These are phyloP conservation scores for Denticeps clupeoides DNA, from an alignment of 2,797 vertebrate genomes.

Conservation along the genomic window DNA sequence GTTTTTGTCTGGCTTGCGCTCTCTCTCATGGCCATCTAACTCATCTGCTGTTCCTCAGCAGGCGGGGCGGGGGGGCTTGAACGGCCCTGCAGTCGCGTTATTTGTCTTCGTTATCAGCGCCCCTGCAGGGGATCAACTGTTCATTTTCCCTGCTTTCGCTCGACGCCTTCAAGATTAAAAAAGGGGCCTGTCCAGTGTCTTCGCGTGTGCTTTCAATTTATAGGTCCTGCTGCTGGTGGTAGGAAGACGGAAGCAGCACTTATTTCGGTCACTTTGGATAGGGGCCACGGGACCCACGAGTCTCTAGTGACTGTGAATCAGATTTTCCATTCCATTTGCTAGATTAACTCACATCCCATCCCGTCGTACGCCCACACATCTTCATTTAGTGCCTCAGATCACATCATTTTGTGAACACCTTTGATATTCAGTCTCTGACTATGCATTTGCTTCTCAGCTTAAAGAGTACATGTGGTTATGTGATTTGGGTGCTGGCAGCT, in stretches of 20 bases:
- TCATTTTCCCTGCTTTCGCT: slow-evolving; percentile 25
- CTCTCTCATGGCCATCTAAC: slow-evolving; percentile 29
- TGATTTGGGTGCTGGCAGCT: slow-evolving; percentile 15
- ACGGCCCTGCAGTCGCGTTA: slow-evolving; percentile 9
- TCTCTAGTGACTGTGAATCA: slow-evolving; percentile 9
- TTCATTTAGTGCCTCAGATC: slow-evolving; percentile 5
- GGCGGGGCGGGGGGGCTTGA: slow-evolving; percentile 11
- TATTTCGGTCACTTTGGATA: slow-evolving; percentile 14
- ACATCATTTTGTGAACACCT: no score
- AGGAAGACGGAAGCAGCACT: slow-evolving; percentile 6
- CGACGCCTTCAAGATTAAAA: slow-evolving; percentile 23
- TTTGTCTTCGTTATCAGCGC: slow-evolving; percentile 44
- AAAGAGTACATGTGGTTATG: slow-evolving; percentile 21
- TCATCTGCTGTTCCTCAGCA: slow-evolving; percentile 16
- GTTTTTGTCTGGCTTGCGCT: slow-evolving; percentile 34
- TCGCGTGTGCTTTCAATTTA: slow-evolving; percentile 8
- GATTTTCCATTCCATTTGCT: slow-evolving; percentile 11
- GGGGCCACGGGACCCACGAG: slow-evolving; percentile 7
- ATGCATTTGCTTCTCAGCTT: slow-evolving; percentile 16
- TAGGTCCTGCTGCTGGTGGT: not conserved
- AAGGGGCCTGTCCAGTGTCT: slow-evolving; percentile 6
- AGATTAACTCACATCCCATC: slow-evolving; percentile 5
- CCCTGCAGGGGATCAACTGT: slow-evolving; percentile 35
- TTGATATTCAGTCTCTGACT: slow-evolving; percentile 8
- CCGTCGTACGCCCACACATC: slow-evolving; percentile 8